Evolutionary conservation across 2,113 vertebrate species (phyloP), one percentile per base, ranked within the genome.

Genomic region (Chiloscyllium plagiosum): DNA sequence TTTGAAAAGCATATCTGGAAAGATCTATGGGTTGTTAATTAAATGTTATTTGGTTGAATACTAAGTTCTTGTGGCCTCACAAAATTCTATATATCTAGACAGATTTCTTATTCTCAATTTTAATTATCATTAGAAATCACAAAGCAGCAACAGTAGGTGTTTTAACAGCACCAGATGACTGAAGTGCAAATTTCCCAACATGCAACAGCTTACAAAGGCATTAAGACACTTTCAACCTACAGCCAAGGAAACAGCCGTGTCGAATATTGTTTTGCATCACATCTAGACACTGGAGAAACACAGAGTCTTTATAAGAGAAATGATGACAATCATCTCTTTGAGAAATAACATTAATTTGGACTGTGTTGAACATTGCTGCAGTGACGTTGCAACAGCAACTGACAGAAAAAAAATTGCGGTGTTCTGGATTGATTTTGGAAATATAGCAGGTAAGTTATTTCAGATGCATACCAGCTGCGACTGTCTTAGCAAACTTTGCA

Each of bases 81-180:
- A 97, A 29, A 97, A 97, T 97, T 97, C 97, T 98, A 97, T 97
- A 96, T 96, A 97, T 97, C 97, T 96, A 96, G 96, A 72, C 94
- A 97, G 97, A 96, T 37, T 95, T 97, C 96, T 96, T 98, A 96
- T 96, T 97, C 96, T 97, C 97, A 97, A 97, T 97, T 97, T 97
- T 97, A 96, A 52, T 96, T 95, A 97, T 97, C 97, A 96, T 96
- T 97, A 98, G 98, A 98, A 98, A 98, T 98, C 98, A 98, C 98
- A 98, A 98, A 98, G 98, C 98, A 98, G 98, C 98, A 98, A 98
- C 97, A 98, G 97, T 97, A 98, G 98, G 97, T 98, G 97, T 97
- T 93, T 97, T 97, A 96, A 98, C 97, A 98, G 97, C 97, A 98
- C 97, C 97, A 97, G 97, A 98, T 98, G 98, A 97, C 97, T 97